Evolutionary conservation across 2,797 vertebrate species (phyloP), one percentile per base, ranked within the genome.

Genomic region (Gorsachius magnificus): DNA sequence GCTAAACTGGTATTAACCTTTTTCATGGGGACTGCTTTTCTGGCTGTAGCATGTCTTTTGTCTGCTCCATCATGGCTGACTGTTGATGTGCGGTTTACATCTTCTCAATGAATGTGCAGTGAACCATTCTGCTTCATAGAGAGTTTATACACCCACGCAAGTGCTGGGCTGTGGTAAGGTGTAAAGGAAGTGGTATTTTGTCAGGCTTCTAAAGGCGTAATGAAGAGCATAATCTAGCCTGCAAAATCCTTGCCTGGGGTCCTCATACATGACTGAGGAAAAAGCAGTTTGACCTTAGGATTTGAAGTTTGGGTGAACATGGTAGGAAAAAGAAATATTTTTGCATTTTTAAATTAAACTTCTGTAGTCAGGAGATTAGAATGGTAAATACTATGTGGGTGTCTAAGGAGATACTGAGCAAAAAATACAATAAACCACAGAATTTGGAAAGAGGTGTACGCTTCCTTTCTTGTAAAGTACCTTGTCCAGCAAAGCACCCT

Each of bases 71-170:
- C 48, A 29, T 50, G 38, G 43, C 29, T 70, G n/a, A 28, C 25
- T 81, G 21, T 25, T 63, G 31, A 61, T 31, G 35, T 10, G 22
- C 46, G 65, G 18, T 50, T 94, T 38, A 5, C n/a, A 29, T 56
- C 50, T 75, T 66, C 56, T 66, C 13, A 83, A 1, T 29, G 41
- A 72, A 33, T 4, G 3, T 1, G 0, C 4, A n/a, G 29, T 33
- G 51, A 64, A 22, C n/a, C 15, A 2, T 74, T 89, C 51, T n/a
- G n/a, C 14, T 77, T 86, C 35, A 15, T 13, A 16, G 9, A 25
- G 33, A 48, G 28, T n/a, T 77, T n/a, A 25, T 70, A 21, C 13
- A 54, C 45, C 15, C 56, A 4, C 20, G 24, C 20, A 41, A 74
- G 8, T 33, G 20, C 58, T 69, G 46, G 48, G n/a, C 65, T 69